A percentile compares a stretch with the other conserved stretches of the same genome.
Evolutionary conservation across 2,888 invertebrate genomes (phyloP).

Genomic region (Geotrupes spiniger): DNA sequence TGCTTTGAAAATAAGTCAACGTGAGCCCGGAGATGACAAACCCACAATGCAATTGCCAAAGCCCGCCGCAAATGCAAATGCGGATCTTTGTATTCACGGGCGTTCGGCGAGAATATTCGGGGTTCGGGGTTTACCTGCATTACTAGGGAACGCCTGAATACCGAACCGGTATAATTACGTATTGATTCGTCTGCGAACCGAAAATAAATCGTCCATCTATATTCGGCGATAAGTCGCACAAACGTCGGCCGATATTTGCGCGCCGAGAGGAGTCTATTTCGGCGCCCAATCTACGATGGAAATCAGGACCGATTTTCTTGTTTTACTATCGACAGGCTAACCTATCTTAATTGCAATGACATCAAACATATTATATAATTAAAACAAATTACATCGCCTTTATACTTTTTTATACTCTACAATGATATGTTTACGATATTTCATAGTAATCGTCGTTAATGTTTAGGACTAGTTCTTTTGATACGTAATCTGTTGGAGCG

Average conservation of each 20-base stretch:
- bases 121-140: slow-evolving; percentile 24
- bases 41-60: slow-evolving; percentile 16
- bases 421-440: no score
- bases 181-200: slow-evolving; percentile 26
- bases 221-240: slow-evolving; percentile 25
- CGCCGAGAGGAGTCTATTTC: slow-evolving; percentile 22
- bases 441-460: no score
- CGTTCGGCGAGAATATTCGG: slow-evolving; percentile 23
- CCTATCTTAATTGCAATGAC: no score
- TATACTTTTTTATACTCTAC: no score
- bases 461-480: no score
- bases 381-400: no score
- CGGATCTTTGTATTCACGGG: slow-evolving; percentile 27
- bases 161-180: slow-evolving; percentile 28
- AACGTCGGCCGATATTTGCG: slow-evolving; percentile 26
- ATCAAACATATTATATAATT: no score
- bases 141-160: slow-evolving; percentile 19
- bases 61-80: slow-evolving; percentile 25
- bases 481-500: no score
- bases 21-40: slow-evolving; percentile 7
- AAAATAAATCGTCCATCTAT: slow-evolving; percentile 29
- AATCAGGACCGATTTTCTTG: no score
- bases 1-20: slow-evolving; percentile 4
- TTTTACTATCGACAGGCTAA: no score
- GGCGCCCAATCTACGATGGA: slow-evolving; percentile 26